phyloP scores from a whole-genome alignment of 2,888 invertebrate genomes.

The Stenotaenia linearis region DNA sequence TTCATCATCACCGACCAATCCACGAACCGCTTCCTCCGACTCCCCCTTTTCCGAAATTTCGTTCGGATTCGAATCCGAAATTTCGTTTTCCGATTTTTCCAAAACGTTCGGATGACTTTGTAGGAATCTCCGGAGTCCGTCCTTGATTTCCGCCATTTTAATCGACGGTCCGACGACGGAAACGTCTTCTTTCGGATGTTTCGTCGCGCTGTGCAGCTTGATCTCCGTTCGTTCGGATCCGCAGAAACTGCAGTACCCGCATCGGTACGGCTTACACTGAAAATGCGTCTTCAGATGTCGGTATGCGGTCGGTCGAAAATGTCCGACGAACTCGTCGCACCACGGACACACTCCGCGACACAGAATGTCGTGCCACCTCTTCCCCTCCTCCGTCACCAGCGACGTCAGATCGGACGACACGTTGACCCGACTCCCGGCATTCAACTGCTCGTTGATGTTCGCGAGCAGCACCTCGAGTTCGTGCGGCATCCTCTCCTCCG shows the following conservation, averaged over 20 bases:
- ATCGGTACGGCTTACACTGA: slow-evolving; percentile 14
- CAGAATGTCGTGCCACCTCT: slow-evolving; percentile 31
- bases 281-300: slow-evolving; percentile 34
- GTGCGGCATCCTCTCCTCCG: slow-evolving; percentile 32
- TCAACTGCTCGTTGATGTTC: not conserved
- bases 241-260: slow-evolving; percentile 28
- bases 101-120: not conserved
- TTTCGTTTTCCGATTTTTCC: slow-evolving; percentile 19
- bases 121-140: not conserved
- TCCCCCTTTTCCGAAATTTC: not conserved
- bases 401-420: not conserved
- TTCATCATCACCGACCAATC: not conserved
- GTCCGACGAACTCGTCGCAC: slow-evolving; percentile 28
- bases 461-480: slow-evolving; percentile 32
- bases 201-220: not conserved
- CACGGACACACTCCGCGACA: slow-evolving; percentile 32
- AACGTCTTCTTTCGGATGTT: not conserved
- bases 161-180: not conserved
- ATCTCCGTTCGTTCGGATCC: slow-evolving; percentile 24
- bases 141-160: slow-evolving; percentile 3
- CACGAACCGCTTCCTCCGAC: not conserved
- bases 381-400: slow-evolving; percentile 32
- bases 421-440: not conserved
- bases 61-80: not conserved
- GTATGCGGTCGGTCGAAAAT: slow-evolving; percentile 14